These are phyloP conservation scores for Polylopha cassiicola DNA, from an alignment of 2,888 invertebrate species.

Conservation along the genomic window DNA sequence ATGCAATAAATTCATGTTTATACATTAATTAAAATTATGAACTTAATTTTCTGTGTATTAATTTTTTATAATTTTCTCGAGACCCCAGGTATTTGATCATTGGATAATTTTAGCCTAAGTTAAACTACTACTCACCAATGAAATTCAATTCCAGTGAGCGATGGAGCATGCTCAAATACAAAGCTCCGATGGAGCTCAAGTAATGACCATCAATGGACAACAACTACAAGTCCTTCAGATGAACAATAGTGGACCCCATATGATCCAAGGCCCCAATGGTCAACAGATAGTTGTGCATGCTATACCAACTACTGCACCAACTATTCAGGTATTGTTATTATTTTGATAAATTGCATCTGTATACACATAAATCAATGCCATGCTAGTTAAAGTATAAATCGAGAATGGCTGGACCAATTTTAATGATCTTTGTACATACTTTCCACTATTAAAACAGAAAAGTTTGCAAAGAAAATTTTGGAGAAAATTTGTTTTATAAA, in stretches of 20 bases:
- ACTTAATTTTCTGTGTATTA: too few species aligned
- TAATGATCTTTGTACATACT: too few species aligned
- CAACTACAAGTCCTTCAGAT: constrained; percentile 79
- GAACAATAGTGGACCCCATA: constrained; percentile 69
- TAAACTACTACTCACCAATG: not conserved
- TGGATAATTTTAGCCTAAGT: not conserved
- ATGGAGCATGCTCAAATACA: constrained; percentile 79
- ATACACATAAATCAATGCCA: too few species aligned
- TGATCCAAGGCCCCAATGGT: constrained; percentile 81
- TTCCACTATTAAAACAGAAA: too few species aligned
- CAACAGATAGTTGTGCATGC: constrained; percentile 85
- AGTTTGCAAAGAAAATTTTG: too few species aligned
- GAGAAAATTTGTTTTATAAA: too few species aligned
- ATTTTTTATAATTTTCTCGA: too few species aligned
- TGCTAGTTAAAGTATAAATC: too few species aligned
- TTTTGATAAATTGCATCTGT: not conserved
- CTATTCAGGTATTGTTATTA: constrained; percentile 74
- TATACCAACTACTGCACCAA: constrained; percentile 76
- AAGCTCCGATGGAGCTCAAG: constrained; percentile 79
- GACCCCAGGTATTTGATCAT: not conserved
- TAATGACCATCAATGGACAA: constrained; percentile 79
- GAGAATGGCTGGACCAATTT: too few species aligned
- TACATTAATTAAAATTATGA: too few species aligned
- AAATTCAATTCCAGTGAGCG: constrained; percentile 29
- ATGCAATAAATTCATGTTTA: too few species aligned